Conservation (phyloP, 2,888 invertebrate species). For the Athrips mouffetella region DNA sequence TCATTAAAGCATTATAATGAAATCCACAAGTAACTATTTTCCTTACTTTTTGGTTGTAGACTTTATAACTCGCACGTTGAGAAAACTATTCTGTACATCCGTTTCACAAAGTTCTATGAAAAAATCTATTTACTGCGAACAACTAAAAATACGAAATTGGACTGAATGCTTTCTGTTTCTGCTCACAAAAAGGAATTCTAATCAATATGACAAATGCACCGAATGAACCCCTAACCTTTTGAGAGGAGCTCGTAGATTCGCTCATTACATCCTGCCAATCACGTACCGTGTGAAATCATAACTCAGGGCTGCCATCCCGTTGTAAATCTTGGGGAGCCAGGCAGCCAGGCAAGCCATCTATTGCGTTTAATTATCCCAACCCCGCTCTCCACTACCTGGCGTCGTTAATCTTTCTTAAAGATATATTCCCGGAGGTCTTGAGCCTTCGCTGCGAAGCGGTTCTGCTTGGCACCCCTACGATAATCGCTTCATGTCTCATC, state of each 20-base stretch:
- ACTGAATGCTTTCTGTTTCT: too few relatives aligned
- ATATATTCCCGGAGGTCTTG: conserved; percentile 58
- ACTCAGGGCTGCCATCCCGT: conserved; percentile 48
- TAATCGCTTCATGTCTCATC: conserved; percentile 65
- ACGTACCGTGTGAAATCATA: conserved; percentile 72
- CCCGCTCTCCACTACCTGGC: conserved; percentile 68
- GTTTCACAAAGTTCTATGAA: too few relatives aligned
- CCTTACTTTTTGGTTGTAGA: too few relatives aligned
- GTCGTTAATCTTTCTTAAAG: conserved; percentile 79
- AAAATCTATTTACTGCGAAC: too few relatives aligned
- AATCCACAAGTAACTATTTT: too few relatives aligned
- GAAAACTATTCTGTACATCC: too few relatives aligned
- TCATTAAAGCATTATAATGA: too few relatives aligned
- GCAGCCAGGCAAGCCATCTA: conserved; percentile 64
- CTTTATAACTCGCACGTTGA: too few relatives aligned
- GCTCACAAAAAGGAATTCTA: too few relatives aligned
- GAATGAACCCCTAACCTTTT: neutral
- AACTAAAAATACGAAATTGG: too few relatives aligned
- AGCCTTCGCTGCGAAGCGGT: conserved; percentile 43
- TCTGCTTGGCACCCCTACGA: conserved; percentile 46
- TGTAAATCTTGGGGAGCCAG: conserved; percentile 63
- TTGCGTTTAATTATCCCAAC: conserved; percentile 76
- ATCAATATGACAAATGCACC: neutral
- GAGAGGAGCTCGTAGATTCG: conserved; percentile 24
- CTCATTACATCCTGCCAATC: conserved; percentile 71